Percentiles rank a stretch among this genome's conserved stretches.
Conservation (phyloP, 2,113 vertebrate genomes). For the Oreochromis aureus region DNA sequence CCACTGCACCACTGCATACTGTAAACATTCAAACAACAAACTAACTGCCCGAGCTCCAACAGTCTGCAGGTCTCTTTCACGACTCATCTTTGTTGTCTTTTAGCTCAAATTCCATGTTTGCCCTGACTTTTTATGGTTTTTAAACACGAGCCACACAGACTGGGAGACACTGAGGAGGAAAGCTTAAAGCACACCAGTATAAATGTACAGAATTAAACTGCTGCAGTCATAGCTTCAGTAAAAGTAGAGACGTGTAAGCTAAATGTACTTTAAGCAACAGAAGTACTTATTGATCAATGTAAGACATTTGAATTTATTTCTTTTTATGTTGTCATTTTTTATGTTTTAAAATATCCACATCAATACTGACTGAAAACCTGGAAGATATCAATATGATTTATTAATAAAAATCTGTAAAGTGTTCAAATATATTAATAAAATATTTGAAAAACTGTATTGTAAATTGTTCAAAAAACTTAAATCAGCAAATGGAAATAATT, state of each 20-base stretch:
- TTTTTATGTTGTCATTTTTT: background rate
- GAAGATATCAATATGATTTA: background rate
- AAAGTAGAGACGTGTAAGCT: background rate
- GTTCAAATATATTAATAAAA: background rate
- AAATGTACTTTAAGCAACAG: background rate
- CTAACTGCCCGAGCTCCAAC: background rate
- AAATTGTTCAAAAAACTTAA: background rate
- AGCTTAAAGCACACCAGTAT: background rate
- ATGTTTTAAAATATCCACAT: background rate
- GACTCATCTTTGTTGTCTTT: background rate
- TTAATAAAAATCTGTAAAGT: background rate
- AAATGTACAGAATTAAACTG: background rate
- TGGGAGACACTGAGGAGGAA: background rate
- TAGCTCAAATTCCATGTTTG: background rate
- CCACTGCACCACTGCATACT: background rate
- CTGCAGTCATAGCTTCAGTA: background rate
- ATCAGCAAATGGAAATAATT: background rate
- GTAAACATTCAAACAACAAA: background rate
- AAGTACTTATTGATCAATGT: background rate
- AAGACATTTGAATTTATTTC: background rate
- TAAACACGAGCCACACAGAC: background rate
- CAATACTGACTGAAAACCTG: background rate
- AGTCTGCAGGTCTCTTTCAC: background rate
- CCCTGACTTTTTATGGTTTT: background rate
- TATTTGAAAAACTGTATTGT: background rate